phyloP scores from a whole-genome alignment of 2,113 vertebrate genomes.

The Empidonax traillii region DNA sequence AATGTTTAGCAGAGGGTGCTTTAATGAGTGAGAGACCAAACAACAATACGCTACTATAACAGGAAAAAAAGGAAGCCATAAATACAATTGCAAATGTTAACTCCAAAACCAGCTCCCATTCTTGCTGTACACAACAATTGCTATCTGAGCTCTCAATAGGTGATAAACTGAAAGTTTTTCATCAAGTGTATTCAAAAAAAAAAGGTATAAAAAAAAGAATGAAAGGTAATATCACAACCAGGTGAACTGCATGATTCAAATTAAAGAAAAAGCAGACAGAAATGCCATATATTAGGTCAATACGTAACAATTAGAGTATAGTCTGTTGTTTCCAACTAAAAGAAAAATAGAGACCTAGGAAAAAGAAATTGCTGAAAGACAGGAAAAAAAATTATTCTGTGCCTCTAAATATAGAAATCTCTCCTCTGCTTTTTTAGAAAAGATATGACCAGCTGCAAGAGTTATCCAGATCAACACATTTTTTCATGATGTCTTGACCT shows the following conservation, averaged over 20 bases:
- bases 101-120: not conserved
- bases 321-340: not conserved
- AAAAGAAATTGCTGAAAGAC: not conserved
- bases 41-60: not conserved
- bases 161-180: not conserved
- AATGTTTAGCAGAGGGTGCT: not conserved
- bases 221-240: not conserved
- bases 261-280: not conserved
- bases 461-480: slow-evolving; percentile 4
- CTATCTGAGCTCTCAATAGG: not conserved
- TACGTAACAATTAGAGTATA: not conserved
- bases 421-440: not conserved
- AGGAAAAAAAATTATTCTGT: not conserved
- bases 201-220: not conserved
- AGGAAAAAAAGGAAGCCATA: not conserved
- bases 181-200: not conserved
- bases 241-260: not conserved
- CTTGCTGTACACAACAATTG: not conserved
- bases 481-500: slow-evolving; percentile 35
- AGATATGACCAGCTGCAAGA: not conserved
- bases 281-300: not conserved
- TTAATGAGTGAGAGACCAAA: not conserved
- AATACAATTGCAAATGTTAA: not conserved
- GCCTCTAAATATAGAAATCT: slow-evolving; percentile 23
- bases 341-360: not conserved